A percentile compares a stretch with the other conserved stretches of the same genome.
Evolutionary conservation across 2,113 vertebrate genomes (phyloP).

Genomic region (Sula dactylatra): DNA sequence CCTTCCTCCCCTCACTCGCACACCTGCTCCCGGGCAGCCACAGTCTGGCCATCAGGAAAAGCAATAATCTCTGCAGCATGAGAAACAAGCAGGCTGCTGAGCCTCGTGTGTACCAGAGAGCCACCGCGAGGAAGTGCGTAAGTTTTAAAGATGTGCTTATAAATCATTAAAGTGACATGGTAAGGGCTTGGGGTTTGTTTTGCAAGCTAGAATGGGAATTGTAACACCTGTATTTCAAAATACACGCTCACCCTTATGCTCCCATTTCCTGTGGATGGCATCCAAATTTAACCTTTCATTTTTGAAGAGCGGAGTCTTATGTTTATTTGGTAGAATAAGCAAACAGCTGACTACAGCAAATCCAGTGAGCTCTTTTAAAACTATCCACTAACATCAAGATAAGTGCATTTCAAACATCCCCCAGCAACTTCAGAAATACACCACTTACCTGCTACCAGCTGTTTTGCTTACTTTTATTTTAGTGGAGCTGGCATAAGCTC

Average conservation of each 20-base stretch:
- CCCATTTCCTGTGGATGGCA: constrained; percentile 39
- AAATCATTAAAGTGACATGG: constrained; percentile 29
- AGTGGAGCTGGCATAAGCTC: neutral
- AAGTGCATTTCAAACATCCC: constrained; percentile 32
- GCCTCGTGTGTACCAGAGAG: neutral
- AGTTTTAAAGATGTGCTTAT: neutral
- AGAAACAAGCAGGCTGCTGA: neutral
- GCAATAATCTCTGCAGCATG: neutral
- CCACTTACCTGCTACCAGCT: constrained; percentile 19
- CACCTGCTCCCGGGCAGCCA: neutral
- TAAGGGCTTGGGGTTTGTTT: constrained; percentile 5
- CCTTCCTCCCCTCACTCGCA: neutral
- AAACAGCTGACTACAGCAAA: constrained; percentile 8
- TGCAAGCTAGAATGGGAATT: constrained; percentile 48
- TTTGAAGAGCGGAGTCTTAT: constrained; percentile 1
- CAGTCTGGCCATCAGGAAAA: neutral
- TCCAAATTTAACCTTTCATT: constrained; percentile 38
- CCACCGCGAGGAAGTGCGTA: neutral
- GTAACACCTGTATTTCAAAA: constrained; percentile 59
- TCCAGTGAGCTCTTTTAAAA: neutral
- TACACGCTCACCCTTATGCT: neutral
- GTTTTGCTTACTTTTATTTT: neutral
- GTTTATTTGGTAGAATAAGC: constrained; percentile 13
- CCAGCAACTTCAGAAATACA: neutral
- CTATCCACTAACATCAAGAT: neutral